Percentiles rank a stretch among this genome's conserved stretches.
phyloP scores from a whole-genome alignment of 2,113 vertebrate genomes.

The Petrocephalus zakoni region DNA sequence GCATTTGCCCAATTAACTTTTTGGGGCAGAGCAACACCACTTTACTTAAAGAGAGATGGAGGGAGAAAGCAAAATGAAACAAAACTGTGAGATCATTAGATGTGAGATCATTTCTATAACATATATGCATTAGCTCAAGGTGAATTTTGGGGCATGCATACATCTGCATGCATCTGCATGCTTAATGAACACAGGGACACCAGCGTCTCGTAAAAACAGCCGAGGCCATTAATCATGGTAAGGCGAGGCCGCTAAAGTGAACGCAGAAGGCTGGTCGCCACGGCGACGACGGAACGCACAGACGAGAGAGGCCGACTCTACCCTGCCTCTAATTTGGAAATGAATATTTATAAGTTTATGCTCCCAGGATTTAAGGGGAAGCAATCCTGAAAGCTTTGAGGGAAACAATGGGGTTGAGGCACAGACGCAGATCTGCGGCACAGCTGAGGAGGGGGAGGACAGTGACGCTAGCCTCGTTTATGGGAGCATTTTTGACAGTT shows the following conservation, averaged over 20 bases:
- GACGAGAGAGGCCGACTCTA: slow-evolving; percentile 31
- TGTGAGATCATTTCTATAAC: slow-evolving; percentile 62
- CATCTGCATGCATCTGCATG: slow-evolving; percentile 68
- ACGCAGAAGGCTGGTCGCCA: slow-evolving; percentile 42
- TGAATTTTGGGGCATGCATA: slow-evolving; percentile 58
- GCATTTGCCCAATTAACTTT: neutral
- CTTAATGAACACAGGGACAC: slow-evolving; percentile 50
- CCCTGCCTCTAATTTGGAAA: slow-evolving; percentile 45
- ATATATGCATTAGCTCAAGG: slow-evolving; percentile 60
- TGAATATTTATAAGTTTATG: slow-evolving; percentile 60
- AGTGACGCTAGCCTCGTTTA: neutral
- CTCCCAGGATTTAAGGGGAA: slow-evolving; percentile 36
- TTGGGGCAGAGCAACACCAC: neutral
- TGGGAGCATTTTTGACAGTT: neutral
- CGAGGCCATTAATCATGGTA: slow-evolving; percentile 64
- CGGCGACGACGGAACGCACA: slow-evolving; percentile 33
- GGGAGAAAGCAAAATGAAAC: slow-evolving; percentile 36
- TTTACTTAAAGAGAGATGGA: neutral
- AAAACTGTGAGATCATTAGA: slow-evolving; percentile 58
- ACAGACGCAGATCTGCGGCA: slow-evolving; percentile 15
- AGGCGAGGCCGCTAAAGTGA: slow-evolving; percentile 47
- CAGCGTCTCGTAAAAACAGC: slow-evolving; percentile 47
- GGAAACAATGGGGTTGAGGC: slow-evolving; percentile 41
- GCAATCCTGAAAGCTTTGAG: slow-evolving; percentile 30
- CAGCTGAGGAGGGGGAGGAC: neutral